These are phyloP conservation scores for Sebastes matsubarae DNA, from an alignment of 2,797 vertebrate genomes.

Conservation along the genomic window DNA sequence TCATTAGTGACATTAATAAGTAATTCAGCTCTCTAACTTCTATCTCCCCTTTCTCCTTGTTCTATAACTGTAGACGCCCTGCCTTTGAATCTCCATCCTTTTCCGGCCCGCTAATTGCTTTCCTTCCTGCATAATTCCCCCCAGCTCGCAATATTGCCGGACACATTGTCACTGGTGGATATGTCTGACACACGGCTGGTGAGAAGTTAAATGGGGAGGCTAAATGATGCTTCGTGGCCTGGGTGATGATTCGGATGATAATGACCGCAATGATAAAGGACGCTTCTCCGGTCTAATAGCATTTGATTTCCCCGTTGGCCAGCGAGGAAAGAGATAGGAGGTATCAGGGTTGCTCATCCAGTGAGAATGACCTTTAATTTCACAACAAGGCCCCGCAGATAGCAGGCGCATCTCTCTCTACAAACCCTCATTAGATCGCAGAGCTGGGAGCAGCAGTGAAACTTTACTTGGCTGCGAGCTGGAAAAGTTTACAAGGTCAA, in stretches of 20 bases:
- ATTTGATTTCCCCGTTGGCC: slow-evolving; percentile 80
- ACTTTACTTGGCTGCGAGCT: slow-evolving; percentile 70
- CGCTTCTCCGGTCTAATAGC: slow-evolving; percentile 73
- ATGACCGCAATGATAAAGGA: slow-evolving; percentile 77
- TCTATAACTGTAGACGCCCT: slow-evolving; percentile 58
- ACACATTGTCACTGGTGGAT: slow-evolving; percentile 73
- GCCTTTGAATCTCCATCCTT: slow-evolving; percentile 67
- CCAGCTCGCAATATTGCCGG: slow-evolving; percentile 59
- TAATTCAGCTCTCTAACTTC: slow-evolving; percentile 62
- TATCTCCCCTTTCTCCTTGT: slow-evolving; percentile 50
- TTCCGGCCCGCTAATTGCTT: slow-evolving; percentile 75
- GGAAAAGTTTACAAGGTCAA: slow-evolving; percentile 77
- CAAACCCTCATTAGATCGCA: slow-evolving; percentile 73
- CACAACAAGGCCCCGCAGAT: slow-evolving; percentile 76
- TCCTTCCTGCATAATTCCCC: slow-evolving; percentile 73
- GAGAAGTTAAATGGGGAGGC: slow-evolving; percentile 74
- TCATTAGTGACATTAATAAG: slow-evolving; percentile 77
- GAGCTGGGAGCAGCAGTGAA: slow-evolving; percentile 55
- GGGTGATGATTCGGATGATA: slow-evolving; percentile 76
- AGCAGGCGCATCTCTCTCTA: slow-evolving; percentile 43
- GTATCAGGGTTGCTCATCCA: slow-evolving; percentile 75
- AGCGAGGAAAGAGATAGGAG: slow-evolving; percentile 60
- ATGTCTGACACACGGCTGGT: slow-evolving; percentile 69
- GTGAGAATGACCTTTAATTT: slow-evolving; percentile 81
- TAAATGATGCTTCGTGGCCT: slow-evolving; percentile 72